Evolutionary conservation across 2,113 vertebrate genomes (phyloP), one percentile per base, ranked within the genome.

Genomic region (Rhynchopsitta pachyrhyncha): DNA sequence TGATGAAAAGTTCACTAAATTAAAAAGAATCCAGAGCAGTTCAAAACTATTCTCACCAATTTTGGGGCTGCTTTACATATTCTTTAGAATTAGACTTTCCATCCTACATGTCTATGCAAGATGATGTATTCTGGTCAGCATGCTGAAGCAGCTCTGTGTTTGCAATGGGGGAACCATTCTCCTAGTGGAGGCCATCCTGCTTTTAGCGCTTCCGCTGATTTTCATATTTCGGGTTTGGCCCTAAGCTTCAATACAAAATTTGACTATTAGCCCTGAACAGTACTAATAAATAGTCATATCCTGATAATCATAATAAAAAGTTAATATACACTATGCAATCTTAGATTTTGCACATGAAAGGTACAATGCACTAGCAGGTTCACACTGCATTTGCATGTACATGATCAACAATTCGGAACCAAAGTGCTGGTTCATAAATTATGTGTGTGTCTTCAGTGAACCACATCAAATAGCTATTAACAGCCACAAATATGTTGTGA

Each of bases 361-460:
- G 39, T 41, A 25, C 0, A 2, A 47, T 7, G 79, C 47, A 5
- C 28, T 8, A 9, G 29, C 29, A 60, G 57, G 23, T 46, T 46
- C 35, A 7, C 55, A 13, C 12, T 24, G 50, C 31, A 8, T 29
- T 35, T 39, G 25, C 29, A 46, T 1, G 35, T 63, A 46, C 7
- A 2, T 6, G 35, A 35, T 22, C 0, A 0, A 18, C 28, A 14
- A 17, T 49, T n/a, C 59, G 37, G 37, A 88, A 57, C 28, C 33
- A 22, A 79, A 46, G 42, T 7, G 28, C 15, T 67, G 20, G 17
- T 81, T 59, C 37, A 16, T 41, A n/a, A 67, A 78, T 67, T 17
- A 81, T 37, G 11, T 62, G 13, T 3, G 12, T 41, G 17, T 64
- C 70, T 71, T 55, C 86, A 69, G 28, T 59, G 53, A 66, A 60